Percentiles rank a stretch among this genome's conserved stretches.
Conservation (phyloP, 2,888 invertebrate species). For the Acanthopleura granulata region DNA sequence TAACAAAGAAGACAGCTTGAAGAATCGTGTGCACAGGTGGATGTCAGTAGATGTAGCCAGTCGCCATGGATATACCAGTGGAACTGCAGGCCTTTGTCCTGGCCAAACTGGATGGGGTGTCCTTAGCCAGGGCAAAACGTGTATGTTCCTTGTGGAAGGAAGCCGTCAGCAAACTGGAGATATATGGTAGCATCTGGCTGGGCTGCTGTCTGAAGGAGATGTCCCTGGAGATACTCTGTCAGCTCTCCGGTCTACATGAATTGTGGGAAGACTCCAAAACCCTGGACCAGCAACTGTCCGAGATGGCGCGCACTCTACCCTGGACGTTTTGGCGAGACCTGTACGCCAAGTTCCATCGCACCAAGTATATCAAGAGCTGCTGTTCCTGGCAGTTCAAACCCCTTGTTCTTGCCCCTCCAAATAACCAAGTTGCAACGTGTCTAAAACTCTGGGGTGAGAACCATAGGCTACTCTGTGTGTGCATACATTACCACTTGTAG, state of each 20-base stretch:
- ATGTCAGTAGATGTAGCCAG: too few relatives aligned
- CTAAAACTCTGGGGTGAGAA: too few relatives aligned
- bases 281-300: background rate
- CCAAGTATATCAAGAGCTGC: background rate
- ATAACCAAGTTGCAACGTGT: too few relatives aligned
- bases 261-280: background rate
- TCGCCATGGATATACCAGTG: conserved; percentile 7
- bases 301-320: background rate
- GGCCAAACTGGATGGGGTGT: conserved; percentile 12
- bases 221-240: background rate
- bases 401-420: background rate
- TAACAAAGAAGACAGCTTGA: too few relatives aligned
- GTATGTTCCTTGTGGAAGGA: conserved; percentile 15
- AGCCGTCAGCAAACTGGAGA: background rate
- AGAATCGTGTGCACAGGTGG: too few relatives aligned
- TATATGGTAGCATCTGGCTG: conserved; percentile 2
- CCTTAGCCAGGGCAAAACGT: conserved; percentile 9
- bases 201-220: conserved; percentile 1
- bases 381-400: conserved; percentile 7
- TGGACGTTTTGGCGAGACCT: conserved; percentile 15
- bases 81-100: conserved; percentile 13
- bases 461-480: too few relatives aligned
- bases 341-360: background rate
- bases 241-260: background rate
- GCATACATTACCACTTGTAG: too few relatives aligned